Evolutionary conservation across 2,888 invertebrate species (phyloP), one percentile per base, ranked within the genome.

Genomic region (Meiosimyza platycephala): DNA sequence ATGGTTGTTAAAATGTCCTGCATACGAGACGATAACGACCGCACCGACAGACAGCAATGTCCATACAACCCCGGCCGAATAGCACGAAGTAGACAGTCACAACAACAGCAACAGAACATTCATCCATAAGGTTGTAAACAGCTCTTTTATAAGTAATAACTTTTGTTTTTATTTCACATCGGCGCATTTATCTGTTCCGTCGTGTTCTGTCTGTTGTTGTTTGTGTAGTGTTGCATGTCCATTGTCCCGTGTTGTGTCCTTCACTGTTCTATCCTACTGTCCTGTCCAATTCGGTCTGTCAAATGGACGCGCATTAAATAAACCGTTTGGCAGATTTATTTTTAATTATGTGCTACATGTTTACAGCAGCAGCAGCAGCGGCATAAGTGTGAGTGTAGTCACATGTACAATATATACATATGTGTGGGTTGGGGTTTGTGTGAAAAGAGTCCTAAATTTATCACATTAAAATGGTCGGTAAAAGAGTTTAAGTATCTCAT

Each of bases 141-240:
- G 52, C 54, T 63, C 70, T 62, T 70, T 70, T 70, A 62, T 70
- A 70, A 63, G 47, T 54, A 28, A 70, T 63, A 54, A 70, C 63
- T 70, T 70, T 59, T 15, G 59, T 22, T 48, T 69, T 69, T 60
- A 60, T 48, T 59, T 59, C 68, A 69, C 28, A 50, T 60, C 15
- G 9, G 40, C 50, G 16, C n/a, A 60, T 69, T 69, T 69, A 59
- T 28, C 50, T 57, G 64, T 15, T 51, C 18, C 57, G 22, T 40
- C 33, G n/a, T 22, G 22, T 22, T 22, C 33, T n/a, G 11, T 62
- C 40, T 13, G 62, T 11, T 54, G 48, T 57, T 67, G 57, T 57
- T 67, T 13, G 2, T 22, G 1, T 52, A 52, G 6, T 22, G 6
- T 22, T 22, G 7, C 18, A 16, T 57, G 57, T 18, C 57, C 40